phyloP scores from a whole-genome alignment of 2,888 invertebrate species.

The Ommatoiulus sabulosus region DNA sequence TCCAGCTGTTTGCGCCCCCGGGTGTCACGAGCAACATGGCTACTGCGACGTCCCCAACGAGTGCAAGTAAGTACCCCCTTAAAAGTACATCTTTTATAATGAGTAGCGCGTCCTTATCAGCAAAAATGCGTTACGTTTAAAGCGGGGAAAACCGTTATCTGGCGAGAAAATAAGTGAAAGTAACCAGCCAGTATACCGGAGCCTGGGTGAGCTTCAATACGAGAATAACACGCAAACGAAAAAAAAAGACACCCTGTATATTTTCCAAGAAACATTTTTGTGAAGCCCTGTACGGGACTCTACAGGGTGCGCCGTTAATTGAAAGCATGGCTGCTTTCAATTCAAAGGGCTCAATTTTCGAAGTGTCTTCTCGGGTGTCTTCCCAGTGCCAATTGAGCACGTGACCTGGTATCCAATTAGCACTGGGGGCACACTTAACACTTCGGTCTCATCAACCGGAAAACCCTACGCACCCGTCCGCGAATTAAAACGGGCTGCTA shows the following conservation, averaged over 20 bases:
- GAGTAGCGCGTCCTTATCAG: not conserved
- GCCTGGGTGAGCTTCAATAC: no score
- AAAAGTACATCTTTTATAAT: not conserved
- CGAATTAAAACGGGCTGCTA: not conserved
- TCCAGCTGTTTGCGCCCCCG: slow-evolving; percentile 91
- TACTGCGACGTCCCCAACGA: slow-evolving; percentile 92
- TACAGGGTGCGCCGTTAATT: not conserved
- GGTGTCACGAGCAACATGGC: slow-evolving; percentile 91
- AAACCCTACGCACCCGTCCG: not conserved
- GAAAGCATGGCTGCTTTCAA: no score
- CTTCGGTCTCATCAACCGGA: not conserved
- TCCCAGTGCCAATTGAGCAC: not conserved
- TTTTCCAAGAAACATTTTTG: not conserved
- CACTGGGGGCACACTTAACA: not conserved
- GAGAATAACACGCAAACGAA: not conserved
- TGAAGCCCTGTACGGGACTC: not conserved
- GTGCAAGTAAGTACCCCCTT: slow-evolving; percentile 86
- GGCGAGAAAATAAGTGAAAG: no score
- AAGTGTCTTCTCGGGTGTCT: no score
- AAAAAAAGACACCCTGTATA: not conserved
- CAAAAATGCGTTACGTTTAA: not conserved
- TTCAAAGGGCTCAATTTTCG: no score
- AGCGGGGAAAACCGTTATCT: no score
- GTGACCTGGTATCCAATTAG: not conserved
- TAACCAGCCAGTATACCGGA: no score